A percentile compares a stretch with the other conserved stretches of the same genome.
Evolutionary conservation across 35 echinoderm and acorn worm species (phyloP).

Genomic region (Lytechinus variegatus): DNA sequence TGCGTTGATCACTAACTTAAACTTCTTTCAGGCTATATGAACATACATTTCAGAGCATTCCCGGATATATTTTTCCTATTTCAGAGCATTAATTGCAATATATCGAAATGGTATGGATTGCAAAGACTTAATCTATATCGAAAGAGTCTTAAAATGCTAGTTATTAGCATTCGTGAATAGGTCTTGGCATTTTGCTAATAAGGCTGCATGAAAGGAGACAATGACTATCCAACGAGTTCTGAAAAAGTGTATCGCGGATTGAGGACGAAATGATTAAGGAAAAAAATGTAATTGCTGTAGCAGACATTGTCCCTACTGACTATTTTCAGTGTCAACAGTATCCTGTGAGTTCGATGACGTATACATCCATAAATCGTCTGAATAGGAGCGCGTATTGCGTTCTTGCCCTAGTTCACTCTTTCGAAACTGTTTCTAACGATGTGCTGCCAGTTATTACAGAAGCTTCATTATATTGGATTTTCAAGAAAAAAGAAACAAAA

Average conservation of each 20-base stretch:
- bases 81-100: background rate
- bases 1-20: no score
- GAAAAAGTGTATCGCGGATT: background rate
- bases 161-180: background rate
- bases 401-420: no score
- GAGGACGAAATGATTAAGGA: background rate
- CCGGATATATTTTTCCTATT: background rate
- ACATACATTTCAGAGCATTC: background rate
- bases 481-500: no score
- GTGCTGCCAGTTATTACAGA: background rate
- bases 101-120: background rate
- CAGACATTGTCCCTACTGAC: background rate
- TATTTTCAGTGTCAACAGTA: background rate
- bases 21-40: background rate
- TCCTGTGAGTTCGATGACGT: background rate
- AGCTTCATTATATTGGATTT: no score
- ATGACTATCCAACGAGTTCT: background rate
- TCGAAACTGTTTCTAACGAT: background rate
- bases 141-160: background rate
- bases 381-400: background rate
- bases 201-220: background rate
- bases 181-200: background rate
- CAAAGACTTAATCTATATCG: background rate
- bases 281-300: background rate
- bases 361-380: background rate